A percentile compares a stretch with the other conserved stretches of the same genome.
These are phyloP conservation scores for Chionomys nivalis DNA, from an alignment of 2,113 vertebrate species.

Conservation along the genomic window DNA sequence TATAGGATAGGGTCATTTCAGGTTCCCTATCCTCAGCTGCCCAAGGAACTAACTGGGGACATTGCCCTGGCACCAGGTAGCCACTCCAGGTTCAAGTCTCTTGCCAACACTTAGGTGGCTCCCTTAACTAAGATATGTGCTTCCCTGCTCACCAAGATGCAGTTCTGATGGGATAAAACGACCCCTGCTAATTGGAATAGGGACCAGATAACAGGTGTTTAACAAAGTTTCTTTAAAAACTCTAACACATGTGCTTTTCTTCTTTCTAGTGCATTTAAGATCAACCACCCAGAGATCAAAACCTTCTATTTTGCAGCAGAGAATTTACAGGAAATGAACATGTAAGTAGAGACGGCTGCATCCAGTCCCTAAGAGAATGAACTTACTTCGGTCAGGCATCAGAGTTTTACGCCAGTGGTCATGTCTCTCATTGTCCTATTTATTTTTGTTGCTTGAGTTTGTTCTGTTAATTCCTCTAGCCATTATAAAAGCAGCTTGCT, in stretches of 20 bases:
- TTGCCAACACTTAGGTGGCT: too few relatives aligned
- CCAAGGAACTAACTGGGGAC: too few relatives aligned
- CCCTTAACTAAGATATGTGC: too few relatives aligned
- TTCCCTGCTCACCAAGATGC: too few relatives aligned
- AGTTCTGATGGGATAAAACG: neutral
- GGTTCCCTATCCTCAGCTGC: too few relatives aligned
- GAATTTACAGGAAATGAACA: slow-evolving; percentile 94
- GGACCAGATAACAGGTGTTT: neutral
- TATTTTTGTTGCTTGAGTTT: neutral
- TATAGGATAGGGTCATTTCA: too few relatives aligned
- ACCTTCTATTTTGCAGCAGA: slow-evolving; percentile 98
- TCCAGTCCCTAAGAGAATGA: neutral
- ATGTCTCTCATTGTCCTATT: neutral
- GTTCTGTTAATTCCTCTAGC: neutral
- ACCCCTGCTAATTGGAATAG: neutral
- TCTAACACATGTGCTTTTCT: slow-evolving; percentile 62
- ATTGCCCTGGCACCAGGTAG: too few relatives aligned
- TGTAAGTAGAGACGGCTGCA: slow-evolving; percentile 87
- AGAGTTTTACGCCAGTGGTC: neutral
- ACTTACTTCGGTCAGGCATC: neutral
- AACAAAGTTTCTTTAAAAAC: neutral
- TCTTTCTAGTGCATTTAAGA: slow-evolving; percentile 93
- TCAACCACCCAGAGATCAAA: slow-evolving; percentile 95
- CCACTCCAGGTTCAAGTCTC: too few relatives aligned
- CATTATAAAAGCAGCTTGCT: neutral